phyloP scores from a whole-genome alignment of 1,140 invertebrate genomes.

The Cydia pomonella region DNA sequence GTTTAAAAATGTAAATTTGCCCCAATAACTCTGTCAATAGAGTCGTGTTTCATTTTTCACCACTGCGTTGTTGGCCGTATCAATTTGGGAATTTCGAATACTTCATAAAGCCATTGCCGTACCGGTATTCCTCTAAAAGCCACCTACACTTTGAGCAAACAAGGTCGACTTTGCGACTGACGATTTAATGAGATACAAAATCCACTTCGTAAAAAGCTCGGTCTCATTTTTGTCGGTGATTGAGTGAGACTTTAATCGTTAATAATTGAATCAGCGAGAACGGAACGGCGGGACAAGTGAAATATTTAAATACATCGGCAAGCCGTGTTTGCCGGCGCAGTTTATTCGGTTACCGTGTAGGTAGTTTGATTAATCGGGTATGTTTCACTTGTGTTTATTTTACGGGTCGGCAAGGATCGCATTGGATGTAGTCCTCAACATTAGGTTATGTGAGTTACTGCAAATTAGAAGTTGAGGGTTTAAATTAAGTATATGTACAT shows the following conservation, averaged over 20 bases:
- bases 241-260: conserved; percentile 5
- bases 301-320: conserved; percentile 1
- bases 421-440: too few species aligned
- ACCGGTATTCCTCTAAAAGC: not conserved
- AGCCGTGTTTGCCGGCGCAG: conserved; percentile 4
- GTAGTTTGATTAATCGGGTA: not conserved
- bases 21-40: not conserved
- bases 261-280: not conserved
- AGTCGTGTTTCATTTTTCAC: not conserved
- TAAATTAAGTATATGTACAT: too few species aligned
- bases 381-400: conserved; percentile 8
- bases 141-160: not conserved
- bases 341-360: not conserved
- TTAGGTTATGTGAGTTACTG: too few species aligned
- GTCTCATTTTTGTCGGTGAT: conserved; percentile 1
- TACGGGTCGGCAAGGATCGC: not conserved
- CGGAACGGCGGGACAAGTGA: conserved; percentile 3
- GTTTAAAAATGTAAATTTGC: not conserved
- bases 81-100: conserved; percentile 3
- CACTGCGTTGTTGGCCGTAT: not conserved
- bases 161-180: not conserved
- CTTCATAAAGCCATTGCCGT: not conserved
- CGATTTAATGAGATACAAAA: not conserved
- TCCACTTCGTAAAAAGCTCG: not conserved
- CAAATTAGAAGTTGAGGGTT: too few species aligned